These are phyloP conservation scores for Solenopsis fugax DNA, from an alignment of 1,140 invertebrate species.

Conservation along the genomic window DNA sequence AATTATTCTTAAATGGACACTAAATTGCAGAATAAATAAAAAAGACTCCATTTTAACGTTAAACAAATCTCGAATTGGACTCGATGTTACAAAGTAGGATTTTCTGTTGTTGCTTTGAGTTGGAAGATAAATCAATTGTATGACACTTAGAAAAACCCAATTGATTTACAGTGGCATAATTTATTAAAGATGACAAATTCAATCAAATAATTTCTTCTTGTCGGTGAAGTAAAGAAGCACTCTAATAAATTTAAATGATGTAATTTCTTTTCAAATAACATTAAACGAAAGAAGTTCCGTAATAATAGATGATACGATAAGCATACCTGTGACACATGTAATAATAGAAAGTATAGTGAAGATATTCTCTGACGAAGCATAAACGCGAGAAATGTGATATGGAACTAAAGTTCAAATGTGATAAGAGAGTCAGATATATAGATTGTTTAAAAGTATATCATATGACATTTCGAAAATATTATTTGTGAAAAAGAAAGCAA, in stretches of 20 bases:
- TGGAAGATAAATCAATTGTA: background rate
- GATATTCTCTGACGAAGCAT: constrained; percentile 83
- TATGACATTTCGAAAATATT: background rate
- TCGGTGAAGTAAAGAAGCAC: background rate
- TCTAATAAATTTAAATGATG: background rate
- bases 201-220: background rate
- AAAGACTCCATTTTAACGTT: background rate
- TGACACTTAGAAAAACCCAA: background rate
- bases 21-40: background rate
- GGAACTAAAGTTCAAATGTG: background rate
- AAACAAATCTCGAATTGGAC: background rate
- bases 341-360: constrained; percentile 82
- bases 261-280: constrained; percentile 25
- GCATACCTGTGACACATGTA: constrained; percentile 76
- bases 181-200: constrained; percentile 1
- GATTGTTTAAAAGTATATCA: background rate
- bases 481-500: background rate
- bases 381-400: background rate
- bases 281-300: background rate
- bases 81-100: background rate
- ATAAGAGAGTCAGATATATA: background rate
- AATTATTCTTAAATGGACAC: background rate
- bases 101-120: background rate
- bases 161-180: background rate
- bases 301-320: background rate